Base-by-base conservation (phyloP, 2,113 vertebrate genomes). In the Todiramphus chloris region DNA sequence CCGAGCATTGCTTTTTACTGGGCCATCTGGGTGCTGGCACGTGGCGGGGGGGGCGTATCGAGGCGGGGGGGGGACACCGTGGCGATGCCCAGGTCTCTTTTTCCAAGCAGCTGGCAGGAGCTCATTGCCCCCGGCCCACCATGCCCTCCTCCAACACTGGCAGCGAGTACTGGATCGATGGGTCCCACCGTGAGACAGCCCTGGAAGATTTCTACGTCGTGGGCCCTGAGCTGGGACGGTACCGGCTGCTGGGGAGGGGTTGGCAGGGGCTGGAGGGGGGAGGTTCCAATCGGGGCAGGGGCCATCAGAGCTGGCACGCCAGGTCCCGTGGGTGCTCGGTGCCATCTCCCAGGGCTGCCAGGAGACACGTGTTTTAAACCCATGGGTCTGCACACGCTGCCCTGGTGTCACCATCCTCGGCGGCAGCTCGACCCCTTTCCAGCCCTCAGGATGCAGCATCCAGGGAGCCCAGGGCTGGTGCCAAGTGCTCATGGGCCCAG, bases 131-230 rank as follows among this genome's bases (percentile, higher is more conserved):
- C 72, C 18, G 6, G 76, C 70, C 67, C 87, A 87, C 62, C 96
- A 99, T 99, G 98, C 98, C 98, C 35, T 98, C 98, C 44, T 98
- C 98, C 86, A 97, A 98, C 58, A 97, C 97, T 10, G 96, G 95
- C 60, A 91, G 97, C 16, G 98, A 98, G 78, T 99, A 98, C 96
- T 99, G 99, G 98, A 98, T 99, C 78, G 98, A 99, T 8, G 99
- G 98, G 14, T 99, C 99, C 53, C 97, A 97, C 56, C 97, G 98
- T 63, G 98, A 98, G 95, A 97, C 95, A 20, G 85, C 98, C 23
- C 97, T 99, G 96, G 98, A 98, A 81, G 98, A 98, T 31, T 98
- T 98, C 97, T 99, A 99, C 96, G 48, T 77, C 56, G 95, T 98
- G 98, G 98, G 98, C 63, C 93, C 96, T 2, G 97, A 98, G 96